These are phyloP conservation scores for Teleogryllus oceanicus DNA, from an alignment of 2,888 invertebrate species.

Conservation along the genomic window DNA sequence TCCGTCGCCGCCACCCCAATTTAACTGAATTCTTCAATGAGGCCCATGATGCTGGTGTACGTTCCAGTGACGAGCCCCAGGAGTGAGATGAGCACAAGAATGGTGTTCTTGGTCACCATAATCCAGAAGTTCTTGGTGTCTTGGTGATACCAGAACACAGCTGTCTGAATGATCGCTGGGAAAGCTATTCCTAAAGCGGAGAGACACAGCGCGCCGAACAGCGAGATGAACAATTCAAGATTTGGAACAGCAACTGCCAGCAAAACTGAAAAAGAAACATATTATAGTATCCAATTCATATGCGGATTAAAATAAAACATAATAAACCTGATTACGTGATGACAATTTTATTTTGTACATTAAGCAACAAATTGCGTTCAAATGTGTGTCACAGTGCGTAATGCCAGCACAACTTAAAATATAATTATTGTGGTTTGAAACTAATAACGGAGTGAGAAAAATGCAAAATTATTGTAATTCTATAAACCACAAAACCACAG, in stretches of 20 bases:
- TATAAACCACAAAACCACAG: too few relatives aligned
- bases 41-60: constrained; percentile 62
- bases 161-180: constrained; percentile 82
- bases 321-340: background rate
- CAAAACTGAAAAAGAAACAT: constrained; percentile 26
- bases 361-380: too few relatives aligned
- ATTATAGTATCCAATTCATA: background rate
- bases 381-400: too few relatives aligned
- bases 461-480: too few relatives aligned
- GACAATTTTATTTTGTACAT: too few relatives aligned
- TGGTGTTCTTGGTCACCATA: constrained; percentile 59
- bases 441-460: too few relatives aligned
- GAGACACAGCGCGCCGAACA: constrained; percentile 84
- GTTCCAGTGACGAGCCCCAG: constrained; percentile 67
- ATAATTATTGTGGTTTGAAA: too few relatives aligned
- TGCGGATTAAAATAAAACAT: background rate
- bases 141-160: constrained; percentile 66
- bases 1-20: too few relatives aligned
- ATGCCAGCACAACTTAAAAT: too few relatives aligned
- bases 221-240: constrained; percentile 70
- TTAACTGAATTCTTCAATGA: constrained; percentile 43
- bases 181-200: constrained; percentile 86
- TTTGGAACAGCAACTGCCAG: constrained; percentile 82
- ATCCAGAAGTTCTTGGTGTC: constrained; percentile 57
- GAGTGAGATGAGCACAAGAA: constrained; percentile 62